Evolutionary conservation across 2,797 vertebrate genomes (phyloP), one percentile per base, ranked within the genome.

Genomic region (Trachurus trachurus): DNA sequence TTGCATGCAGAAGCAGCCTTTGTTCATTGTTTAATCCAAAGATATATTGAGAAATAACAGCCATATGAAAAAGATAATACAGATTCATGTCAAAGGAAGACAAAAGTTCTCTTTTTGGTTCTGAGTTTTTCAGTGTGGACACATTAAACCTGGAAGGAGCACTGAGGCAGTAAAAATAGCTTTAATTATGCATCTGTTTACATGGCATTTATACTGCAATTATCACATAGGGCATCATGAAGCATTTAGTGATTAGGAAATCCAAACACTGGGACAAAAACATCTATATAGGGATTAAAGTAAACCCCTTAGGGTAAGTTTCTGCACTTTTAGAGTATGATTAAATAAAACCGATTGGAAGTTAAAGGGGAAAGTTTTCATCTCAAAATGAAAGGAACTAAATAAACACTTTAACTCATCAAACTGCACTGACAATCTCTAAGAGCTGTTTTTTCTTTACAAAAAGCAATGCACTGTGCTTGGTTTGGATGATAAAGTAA

Each of bases 401-500:
- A 16, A 49, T 21, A 12, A 59, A 74, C 16, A 44, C 4, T 52
- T 39, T 42, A 58, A 53, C 63, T 86, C 59, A 21, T 78, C 49
- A 17, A 21, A 59, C 74, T 82, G 88, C 88, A 80, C 83, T 89
- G 91, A 91, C 91, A 93, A 92, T 92, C 88, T 84, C 54, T 45
- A 68, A 52, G 66, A 34, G 66, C 59, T 78, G 11, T 71, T 50
- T 52, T 52, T 82, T 83, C 66, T 83, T 62, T 31, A 45, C 8
- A 50, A 77, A 66, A 75, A 26, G 26, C 3, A 26, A 73, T 80
- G 70, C 89, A 88, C 71, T 87, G 77, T 81, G 79, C 74, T 74
- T 83, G 26, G 60, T 87, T 89, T 84, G 64, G 56, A 61, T 80
- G 57, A 72, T 44, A 9, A 34, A 74, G 31, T 34, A 57, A 54